Conservation (phyloP, 1,140 invertebrate genomes). For the Bombyx mandarina region DNA sequence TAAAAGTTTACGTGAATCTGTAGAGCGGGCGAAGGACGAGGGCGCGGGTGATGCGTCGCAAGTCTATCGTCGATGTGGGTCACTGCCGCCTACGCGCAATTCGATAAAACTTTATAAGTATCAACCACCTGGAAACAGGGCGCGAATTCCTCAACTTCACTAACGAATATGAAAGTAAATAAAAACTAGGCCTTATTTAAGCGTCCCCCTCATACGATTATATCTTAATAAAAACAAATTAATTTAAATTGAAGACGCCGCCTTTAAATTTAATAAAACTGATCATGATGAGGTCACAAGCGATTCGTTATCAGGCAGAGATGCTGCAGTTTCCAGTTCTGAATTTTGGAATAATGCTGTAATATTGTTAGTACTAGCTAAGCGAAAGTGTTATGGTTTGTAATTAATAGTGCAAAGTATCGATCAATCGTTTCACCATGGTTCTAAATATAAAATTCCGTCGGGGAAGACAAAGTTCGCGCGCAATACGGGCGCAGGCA, state of each 20-base stretch:
- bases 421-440: constrained; percentile 68
- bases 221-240: too few relatives aligned
- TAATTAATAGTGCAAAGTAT: constrained; percentile 70
- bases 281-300: too few relatives aligned
- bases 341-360: too few relatives aligned
- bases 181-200: too few relatives aligned
- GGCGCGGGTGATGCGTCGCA: constrained; percentile 37
- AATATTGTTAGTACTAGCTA: too few relatives aligned
- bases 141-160: constrained; percentile 2
- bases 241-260: too few relatives aligned
- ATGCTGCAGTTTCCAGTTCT: too few relatives aligned
- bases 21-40: constrained; percentile 22
- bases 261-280: too few relatives aligned
- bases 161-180: too few relatives aligned
- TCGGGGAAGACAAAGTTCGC: constrained; percentile 67
- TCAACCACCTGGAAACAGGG: constrained; percentile 16
- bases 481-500: constrained; percentile 65
- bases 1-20: background rate
- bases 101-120: constrained; percentile 56
- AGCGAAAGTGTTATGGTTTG: constrained; percentile 41
- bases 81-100: constrained; percentile 61
- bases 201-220: too few relatives aligned
- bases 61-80: constrained; percentile 50
- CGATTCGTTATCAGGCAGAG: too few relatives aligned
- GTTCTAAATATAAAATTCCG: constrained; percentile 70